phyloP scores from a whole-genome alignment of 2,797 vertebrate genomes.

The Spatula versicolor region DNA sequence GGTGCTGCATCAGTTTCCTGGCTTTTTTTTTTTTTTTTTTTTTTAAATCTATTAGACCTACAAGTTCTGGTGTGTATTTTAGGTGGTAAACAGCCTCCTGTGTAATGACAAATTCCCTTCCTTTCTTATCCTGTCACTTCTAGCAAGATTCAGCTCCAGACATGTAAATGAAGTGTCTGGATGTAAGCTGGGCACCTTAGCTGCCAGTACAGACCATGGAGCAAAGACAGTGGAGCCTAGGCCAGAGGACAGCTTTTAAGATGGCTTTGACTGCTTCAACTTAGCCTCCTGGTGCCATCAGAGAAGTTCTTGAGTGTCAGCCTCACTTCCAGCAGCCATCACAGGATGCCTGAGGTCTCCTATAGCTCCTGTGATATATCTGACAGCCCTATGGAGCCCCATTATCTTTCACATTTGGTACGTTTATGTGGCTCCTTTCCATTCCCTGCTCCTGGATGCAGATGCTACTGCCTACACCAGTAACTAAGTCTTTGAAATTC shows the following conservation, averaged over 20 bases:
- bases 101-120: background rate
- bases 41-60: background rate
- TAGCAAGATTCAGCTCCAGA: background rate
- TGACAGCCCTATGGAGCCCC: background rate
- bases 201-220: background rate
- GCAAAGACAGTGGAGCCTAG: background rate
- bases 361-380: background rate
- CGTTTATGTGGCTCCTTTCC: background rate
- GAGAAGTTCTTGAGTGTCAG: background rate
- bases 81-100: background rate
- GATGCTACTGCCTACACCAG: background rate
- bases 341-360: background rate
- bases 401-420: background rate
- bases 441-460: background rate
- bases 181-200: background rate
- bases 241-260: background rate
- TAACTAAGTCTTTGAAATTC: background rate
- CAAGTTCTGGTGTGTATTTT: background rate
- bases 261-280: background rate
- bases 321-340: background rate
- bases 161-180: background rate
- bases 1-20: background rate
- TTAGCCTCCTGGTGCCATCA: background rate
- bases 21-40: background rate
- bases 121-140: background rate